Base-by-base conservation (phyloP, 2,888 invertebrate species). In the Odontothrips loti region DNA sequence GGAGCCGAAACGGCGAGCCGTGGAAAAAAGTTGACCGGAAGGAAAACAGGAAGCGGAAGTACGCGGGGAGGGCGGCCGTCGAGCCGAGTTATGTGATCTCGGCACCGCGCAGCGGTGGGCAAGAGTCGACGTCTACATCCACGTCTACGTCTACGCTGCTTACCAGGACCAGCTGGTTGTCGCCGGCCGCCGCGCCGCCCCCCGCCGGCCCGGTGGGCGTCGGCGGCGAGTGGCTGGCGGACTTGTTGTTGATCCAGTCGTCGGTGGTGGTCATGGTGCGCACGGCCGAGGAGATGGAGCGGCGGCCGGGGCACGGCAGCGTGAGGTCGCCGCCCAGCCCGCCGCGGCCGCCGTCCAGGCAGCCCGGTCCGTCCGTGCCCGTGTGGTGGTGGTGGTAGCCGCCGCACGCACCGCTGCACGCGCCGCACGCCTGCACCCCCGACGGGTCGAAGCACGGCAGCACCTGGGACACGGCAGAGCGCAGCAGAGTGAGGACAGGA, bases 191-290 rank as follows among this genome's bases (percentile, higher is more conserved):
- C 15, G 17, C 20, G 17, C 58, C 17, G 68, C 23, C 68, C 68
- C 27, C 68, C 20, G 58, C 58, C 15, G 58, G 58, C 58, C 58
- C 68, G 12, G 68, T 75, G 27, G 68, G 68, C 68, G 68, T 75
- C 23, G 68, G 68, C 68, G 68, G 68, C 27, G 68, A 75, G 68
- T 75, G 68, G 68, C 68, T 75, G 4, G 68, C 68, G 11, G 68
- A 75, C 68, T 75, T 75, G 68, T 75, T 75, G 68, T 75, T 75
- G 27, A 27, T 27, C 68, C 68, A 75, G 68, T 75, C 68, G 68
- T 75, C 68, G 23, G 68, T 75, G 68, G 68, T 75, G 68, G 68
- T 75, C 68, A 75, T 75, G 68, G 68, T 75, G 68, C 68, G 68
- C 68, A 75, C 68, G 68, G 68, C 68, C 6, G 68, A 75, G 8